Conservation (phyloP, 2,888 invertebrate species). For the Brachylomia viminalis region DNA sequence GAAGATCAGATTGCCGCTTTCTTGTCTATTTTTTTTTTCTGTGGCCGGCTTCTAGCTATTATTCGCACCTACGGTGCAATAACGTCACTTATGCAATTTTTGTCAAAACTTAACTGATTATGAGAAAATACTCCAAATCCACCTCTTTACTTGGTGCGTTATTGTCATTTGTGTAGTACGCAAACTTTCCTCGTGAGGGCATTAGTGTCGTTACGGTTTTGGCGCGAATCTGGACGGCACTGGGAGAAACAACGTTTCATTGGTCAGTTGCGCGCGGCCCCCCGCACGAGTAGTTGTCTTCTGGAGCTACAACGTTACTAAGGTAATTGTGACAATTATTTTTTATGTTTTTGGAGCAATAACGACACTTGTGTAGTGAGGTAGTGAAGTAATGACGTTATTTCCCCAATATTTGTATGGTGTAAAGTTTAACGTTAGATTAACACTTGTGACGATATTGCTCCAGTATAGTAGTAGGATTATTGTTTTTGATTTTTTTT, state of each 20-base stretch:
- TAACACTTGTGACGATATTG: no score
- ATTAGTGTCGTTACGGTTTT: not conserved
- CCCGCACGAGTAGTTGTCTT: not conserved
- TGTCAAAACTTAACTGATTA: not conserved
- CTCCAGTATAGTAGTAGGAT: no score
- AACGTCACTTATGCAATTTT: not conserved
- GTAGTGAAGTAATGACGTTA: no score
- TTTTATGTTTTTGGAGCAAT: constrained; percentile 3
- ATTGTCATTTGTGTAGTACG: not conserved
- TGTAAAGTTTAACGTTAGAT: no score
- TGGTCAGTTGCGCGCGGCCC: not conserved
- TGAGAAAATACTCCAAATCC: not conserved
- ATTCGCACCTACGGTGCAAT: not conserved
- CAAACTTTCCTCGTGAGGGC: not conserved
- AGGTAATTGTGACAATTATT: not conserved
- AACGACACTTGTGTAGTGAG: not conserved
- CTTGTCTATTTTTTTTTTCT: no score
- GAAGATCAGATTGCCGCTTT: no score
- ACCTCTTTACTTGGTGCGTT: not conserved
- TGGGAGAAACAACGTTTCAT: constrained; percentile 1
- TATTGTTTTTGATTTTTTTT: no score
- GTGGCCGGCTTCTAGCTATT: no score
- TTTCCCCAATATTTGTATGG: no score
- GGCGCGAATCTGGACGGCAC: constrained; percentile 1
- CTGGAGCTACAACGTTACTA: constrained; percentile 1